Conservation (phyloP, 2,797 vertebrate species). For the Hydrolagus colliei region DNA sequence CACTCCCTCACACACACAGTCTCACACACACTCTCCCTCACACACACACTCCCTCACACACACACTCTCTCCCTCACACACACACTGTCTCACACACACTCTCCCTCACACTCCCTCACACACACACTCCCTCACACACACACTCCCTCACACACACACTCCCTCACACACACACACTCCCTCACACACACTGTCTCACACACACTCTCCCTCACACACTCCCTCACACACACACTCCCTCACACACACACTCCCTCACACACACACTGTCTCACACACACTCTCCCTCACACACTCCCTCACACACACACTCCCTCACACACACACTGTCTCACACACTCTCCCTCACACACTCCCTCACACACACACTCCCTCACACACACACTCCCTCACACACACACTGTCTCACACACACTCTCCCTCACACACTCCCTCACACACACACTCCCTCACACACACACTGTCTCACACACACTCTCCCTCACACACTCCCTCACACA, state of each 20-base stretch:
- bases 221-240: neutral
- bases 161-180: neutral
- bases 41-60: neutral
- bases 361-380: neutral
- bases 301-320: neutral
- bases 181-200: neutral
- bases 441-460: neutral
- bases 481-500: neutral
- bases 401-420: no score
- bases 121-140: conserved; percentile 49
- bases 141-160: no score
- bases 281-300: no score
- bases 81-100: no score
- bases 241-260: neutral
- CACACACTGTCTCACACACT: neutral
- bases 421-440: neutral
- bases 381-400: neutral
- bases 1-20: neutral
- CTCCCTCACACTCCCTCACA: conserved; percentile 44
- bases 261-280: neutral
- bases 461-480: no score
- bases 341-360: no score
- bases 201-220: neutral
- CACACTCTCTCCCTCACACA: neutral
- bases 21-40: no score